phyloP scores from a whole-genome alignment of 2,113 vertebrate genomes.

The Equus quagga region DNA sequence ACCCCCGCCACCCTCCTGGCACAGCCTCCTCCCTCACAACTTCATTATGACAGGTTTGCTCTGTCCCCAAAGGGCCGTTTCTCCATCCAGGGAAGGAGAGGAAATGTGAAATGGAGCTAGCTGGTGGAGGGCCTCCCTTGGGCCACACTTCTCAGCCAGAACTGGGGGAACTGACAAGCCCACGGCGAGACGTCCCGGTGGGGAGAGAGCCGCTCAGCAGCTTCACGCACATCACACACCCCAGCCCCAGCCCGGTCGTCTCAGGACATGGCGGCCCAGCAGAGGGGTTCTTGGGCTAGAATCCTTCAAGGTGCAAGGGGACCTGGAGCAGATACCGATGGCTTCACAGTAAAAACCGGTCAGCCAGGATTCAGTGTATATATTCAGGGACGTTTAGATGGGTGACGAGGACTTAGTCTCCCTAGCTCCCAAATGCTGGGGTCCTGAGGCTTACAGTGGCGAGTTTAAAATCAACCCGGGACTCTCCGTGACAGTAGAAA shows the following conservation, averaged over 20 bases:
- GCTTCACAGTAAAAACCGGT: not conserved
- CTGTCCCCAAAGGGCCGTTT: conserved; percentile 24
- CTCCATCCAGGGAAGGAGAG: conserved; percentile 35
- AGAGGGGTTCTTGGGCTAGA: conserved; percentile 77
- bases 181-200: conserved; percentile 76
- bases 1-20: not conserved
- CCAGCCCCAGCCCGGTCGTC: conserved; percentile 10
- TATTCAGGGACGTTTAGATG: not conserved
- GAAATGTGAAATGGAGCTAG: conserved; percentile 44
- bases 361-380: not conserved
- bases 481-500: not conserved
- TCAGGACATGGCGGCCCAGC: conserved; percentile 70
- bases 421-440: not conserved
- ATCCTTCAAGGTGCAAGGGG: not conserved
- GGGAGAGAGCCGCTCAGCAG: conserved; percentile 63
- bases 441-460: not conserved
- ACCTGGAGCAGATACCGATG: conserved; percentile 44
- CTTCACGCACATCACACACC: conserved; percentile 67
- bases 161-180: conserved; percentile 72
- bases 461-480: not conserved
- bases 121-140: not conserved
- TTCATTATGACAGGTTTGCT: conserved; percentile 66
- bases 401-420: not conserved
- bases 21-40: not conserved
- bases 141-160: conserved; percentile 61